These are phyloP conservation scores for Heliconius eleuchia DNA, from an alignment of 1,140 invertebrate genomes.

Conservation along the genomic window DNA sequence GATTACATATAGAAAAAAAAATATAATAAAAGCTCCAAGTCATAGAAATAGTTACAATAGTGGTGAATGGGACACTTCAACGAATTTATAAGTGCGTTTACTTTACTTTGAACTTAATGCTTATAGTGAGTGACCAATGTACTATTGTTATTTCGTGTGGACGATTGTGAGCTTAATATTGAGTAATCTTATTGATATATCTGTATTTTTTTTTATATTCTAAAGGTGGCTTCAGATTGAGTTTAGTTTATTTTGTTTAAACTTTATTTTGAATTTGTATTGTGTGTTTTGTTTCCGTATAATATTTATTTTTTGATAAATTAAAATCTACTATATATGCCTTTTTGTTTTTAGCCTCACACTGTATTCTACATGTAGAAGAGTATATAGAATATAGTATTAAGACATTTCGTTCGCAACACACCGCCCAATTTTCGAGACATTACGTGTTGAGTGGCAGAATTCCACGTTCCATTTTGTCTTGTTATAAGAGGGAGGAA, in stretches of 20 bases:
- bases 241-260: neutral
- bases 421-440: too few relatives aligned
- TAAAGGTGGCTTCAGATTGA: neutral
- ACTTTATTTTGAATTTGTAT: too few relatives aligned
- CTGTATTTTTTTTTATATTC: neutral
- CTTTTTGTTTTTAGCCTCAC: too few relatives aligned
- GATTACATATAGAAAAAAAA: too few relatives aligned
- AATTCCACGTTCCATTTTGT: too few relatives aligned
- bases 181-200: constrained; percentile 9
- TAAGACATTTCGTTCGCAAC: too few relatives aligned
- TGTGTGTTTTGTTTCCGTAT: neutral
- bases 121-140: neutral
- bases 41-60: neutral
- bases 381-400: too few relatives aligned
- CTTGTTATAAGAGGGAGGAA: too few relatives aligned
- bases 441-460: too few relatives aligned
- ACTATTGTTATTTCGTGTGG: neutral
- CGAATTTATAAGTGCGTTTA: neutral
- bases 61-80: constrained; percentile 6
- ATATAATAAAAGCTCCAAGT: neutral
- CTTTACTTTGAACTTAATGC: neutral
- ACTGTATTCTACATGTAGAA: too few relatives aligned
- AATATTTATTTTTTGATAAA: neutral
- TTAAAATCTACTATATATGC: too few relatives aligned
- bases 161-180: neutral